phyloP scores from a whole-genome alignment of 2,797 vertebrate species.

The Decapterus maruadsi region DNA sequence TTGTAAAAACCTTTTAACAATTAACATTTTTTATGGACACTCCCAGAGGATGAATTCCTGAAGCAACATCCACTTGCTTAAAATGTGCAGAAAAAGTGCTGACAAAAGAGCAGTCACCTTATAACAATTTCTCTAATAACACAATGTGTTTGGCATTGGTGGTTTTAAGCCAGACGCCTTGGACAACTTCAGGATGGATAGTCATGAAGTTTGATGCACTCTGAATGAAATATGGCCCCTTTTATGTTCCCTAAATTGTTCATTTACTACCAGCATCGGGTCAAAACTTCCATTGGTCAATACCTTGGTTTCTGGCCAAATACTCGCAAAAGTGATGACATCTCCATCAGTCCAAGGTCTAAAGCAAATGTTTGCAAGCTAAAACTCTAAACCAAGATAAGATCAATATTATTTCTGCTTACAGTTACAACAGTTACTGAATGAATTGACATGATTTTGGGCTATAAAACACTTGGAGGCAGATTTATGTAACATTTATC shows the following conservation, averaged over 20 bases:
- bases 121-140: not conserved
- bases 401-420: not conserved
- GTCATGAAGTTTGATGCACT: not conserved
- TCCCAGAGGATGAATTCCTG: not conserved
- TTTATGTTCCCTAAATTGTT: not conserved
- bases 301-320: not conserved
- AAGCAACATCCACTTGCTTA: not conserved
- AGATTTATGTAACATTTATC: not conserved
- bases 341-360: not conserved
- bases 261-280: not conserved
- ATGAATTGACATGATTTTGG: not conserved
- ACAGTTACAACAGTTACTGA: not conserved
- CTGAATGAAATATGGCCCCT: not conserved
- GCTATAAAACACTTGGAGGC: not conserved
- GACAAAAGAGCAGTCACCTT: too few species aligned
- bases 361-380: not conserved
- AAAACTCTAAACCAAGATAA: not conserved
- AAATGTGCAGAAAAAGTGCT: too few species aligned
- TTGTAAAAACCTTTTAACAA: too few species aligned
- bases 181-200: not conserved
- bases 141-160: not conserved
- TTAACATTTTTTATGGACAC: not conserved
- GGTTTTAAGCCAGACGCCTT: not conserved
- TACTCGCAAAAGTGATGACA: not conserved
- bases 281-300: not conserved